Percentiles rank a stretch among this genome's conserved stretches.
These are phyloP conservation scores for Spisula subtruncata DNA, from an alignment of 2,888 invertebrate genomes.

Conservation along the genomic window DNA sequence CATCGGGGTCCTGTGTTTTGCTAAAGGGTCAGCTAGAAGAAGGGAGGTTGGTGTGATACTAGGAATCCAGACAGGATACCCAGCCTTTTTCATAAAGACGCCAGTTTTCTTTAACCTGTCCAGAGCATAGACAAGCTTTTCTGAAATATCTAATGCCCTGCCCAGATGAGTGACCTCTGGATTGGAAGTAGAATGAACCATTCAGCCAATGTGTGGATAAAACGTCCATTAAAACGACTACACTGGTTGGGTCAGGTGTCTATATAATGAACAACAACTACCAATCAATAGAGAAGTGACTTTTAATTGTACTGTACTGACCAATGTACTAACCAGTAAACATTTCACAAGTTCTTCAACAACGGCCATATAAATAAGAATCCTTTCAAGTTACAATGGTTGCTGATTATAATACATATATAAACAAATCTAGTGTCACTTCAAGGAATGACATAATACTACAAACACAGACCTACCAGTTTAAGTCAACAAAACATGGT, in stretches of 20 bases:
- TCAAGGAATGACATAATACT: constrained; percentile 12
- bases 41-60: too few relatives aligned
- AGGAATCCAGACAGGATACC: too few relatives aligned
- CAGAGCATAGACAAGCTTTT: too few relatives aligned
- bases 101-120: too few relatives aligned
- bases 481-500: constrained; percentile 26
- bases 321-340: neutral
- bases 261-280: neutral
- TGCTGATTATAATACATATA: neutral
- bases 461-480: neutral
- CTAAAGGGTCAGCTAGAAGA: too few relatives aligned
- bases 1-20: too few relatives aligned
- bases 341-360: neutral
- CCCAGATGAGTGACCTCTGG: too few relatives aligned
- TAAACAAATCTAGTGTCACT: constrained; percentile 2
- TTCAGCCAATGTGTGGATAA: too few relatives aligned
- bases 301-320: neutral
- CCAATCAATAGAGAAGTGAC: neutral
- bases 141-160: too few relatives aligned
- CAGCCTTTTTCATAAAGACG: too few relatives aligned
- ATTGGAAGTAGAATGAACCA: too few relatives aligned
- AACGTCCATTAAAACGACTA: too few relatives aligned
- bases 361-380: neutral
- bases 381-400: neutral
- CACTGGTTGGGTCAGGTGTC: neutral